Base-by-base conservation (phyloP, 2,888 invertebrate species). In the Clitarchus hookeri region DNA sequence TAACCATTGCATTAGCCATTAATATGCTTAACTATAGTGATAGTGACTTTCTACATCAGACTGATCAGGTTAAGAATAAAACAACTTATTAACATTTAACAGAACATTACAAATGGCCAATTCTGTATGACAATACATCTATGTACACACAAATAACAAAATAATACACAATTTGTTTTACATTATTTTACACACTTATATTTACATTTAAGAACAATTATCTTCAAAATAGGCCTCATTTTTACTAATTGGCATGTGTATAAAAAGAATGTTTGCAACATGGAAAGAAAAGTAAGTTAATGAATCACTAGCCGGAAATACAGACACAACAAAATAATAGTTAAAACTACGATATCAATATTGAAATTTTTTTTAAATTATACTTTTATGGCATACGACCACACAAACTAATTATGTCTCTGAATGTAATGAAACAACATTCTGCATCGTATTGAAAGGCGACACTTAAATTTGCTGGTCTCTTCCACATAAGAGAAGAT, bases 301-400 rank as follows among this genome's bases (percentile, higher is more conserved):
- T 27, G 27, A n/a, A 65, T n/a, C 65, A 65, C 65, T 65, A 65
- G 65, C 65, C n/a, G 65, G 16, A 23, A 65, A 65, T 53, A 53
- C 53, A 53, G 53, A 53, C 65, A 65, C 19, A 65, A 65, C 8
- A n/a, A 65, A 65, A 65, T 65, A 23, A 65, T 65, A 65, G 16
- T 23, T 23, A 65, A 36, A 65, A 65, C 44, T 27, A 27, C 44
- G 82, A 82, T 82, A 82, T 82, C 82, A 82, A 82, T 82, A 82
- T 82, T 82, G 82, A 82, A 82, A 82, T 82, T 82, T 82, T n/a
- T 82, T 82, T 36, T n/a, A 82, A 36, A 82, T 82, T 82, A 27
- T 82, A 44, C 36, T 36, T 82, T 82, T 26, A 44, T 82, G 82
- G 82, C 44, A 82, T 82, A 44, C 19, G 19, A 82, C 82, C 82